These are phyloP conservation scores for Ryuthela nishihirai DNA, from an alignment of 2,888 invertebrate species.

Conservation along the genomic window DNA sequence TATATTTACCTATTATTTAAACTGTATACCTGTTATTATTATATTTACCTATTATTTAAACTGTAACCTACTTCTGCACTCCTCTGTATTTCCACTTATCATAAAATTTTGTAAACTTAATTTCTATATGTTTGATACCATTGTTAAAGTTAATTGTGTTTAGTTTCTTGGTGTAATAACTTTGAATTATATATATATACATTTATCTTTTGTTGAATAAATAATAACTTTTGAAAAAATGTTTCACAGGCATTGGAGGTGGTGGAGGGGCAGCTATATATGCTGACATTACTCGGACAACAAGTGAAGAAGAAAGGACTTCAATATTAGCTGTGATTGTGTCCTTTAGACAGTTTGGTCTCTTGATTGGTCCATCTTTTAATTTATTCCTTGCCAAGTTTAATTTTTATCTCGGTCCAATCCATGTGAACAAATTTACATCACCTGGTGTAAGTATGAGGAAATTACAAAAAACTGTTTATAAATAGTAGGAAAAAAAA, in stretches of 20 bases:
- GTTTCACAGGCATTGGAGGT: slow-evolving; percentile 48
- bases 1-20: too few relatives aligned
- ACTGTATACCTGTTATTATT: too few relatives aligned
- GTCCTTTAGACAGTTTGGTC: slow-evolving; percentile 51
- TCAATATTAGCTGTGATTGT: slow-evolving; percentile 51
- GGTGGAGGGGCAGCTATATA: slow-evolving; percentile 51
- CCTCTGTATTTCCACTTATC: too few relatives aligned
- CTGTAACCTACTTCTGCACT: too few relatives aligned
- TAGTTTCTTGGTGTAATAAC: too few relatives aligned
- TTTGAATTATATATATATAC: neutral
- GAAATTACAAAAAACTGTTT: too few relatives aligned
- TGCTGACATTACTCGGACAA: slow-evolving; percentile 52
- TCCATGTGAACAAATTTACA: slow-evolving; percentile 50
- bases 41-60: too few relatives aligned
- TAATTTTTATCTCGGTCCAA: slow-evolving; percentile 48
- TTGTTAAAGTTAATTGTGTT: too few relatives aligned
- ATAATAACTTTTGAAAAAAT: neutral
- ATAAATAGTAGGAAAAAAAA: too few relatives aligned
- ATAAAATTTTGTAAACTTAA: too few relatives aligned
- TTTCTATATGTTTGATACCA: too few relatives aligned
- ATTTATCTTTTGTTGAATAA: slow-evolving; percentile 3
- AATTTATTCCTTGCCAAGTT: slow-evolving; percentile 50
- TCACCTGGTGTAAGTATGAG: slow-evolving; percentile 51
- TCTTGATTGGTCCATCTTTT: slow-evolving; percentile 52
- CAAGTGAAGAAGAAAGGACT: slow-evolving; percentile 50